These are phyloP conservation scores for Theonella swinhoei DNA, from an alignment of 37 sponge, comb jelly and placozoan species.

Conservation along the genomic window DNA sequence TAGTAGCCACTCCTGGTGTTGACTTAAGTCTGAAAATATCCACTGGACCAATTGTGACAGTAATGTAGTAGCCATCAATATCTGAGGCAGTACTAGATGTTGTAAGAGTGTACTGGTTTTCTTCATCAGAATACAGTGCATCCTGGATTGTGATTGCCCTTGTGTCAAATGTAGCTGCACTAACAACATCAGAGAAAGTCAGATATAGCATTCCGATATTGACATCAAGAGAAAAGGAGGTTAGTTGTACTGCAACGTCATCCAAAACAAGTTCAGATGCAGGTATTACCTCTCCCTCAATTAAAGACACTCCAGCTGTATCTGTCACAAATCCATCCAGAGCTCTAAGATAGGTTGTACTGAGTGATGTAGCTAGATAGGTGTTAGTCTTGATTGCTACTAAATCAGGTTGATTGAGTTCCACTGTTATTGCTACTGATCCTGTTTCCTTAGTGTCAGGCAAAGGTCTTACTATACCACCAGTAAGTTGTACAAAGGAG, in stretches of 20 bases:
- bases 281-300: constrained; percentile 2
- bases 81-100: constrained; percentile 44
- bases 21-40: constrained; percentile 83
- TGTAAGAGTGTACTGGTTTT: constrained; percentile 56
- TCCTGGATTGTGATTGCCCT: constrained; percentile 73
- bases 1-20: constrained; percentile 59
- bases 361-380: constrained; percentile 29
- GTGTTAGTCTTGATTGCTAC: constrained; percentile 68
- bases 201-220: constrained; percentile 73
- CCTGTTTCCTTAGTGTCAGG: constrained; percentile 43
- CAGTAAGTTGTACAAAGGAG: constrained; percentile 62
- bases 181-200: constrained; percentile 84
- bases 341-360: constrained; percentile 49
- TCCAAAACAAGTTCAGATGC: constrained; percentile 44
- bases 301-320: constrained; percentile 32
- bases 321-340: constrained; percentile 52
- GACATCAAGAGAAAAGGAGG: constrained; percentile 75
- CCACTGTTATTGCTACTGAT: constrained; percentile 44
- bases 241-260: constrained; percentile 26
- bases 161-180: constrained; percentile 62
- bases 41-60: constrained; percentile 69
- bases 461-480: constrained; percentile 61
- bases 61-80: constrained; percentile 65
- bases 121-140: constrained; percentile 4
- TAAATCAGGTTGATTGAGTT: constrained; percentile 74